Conservation (phyloP, 23 tunicate species). For the Ciona savignyi region DNA sequence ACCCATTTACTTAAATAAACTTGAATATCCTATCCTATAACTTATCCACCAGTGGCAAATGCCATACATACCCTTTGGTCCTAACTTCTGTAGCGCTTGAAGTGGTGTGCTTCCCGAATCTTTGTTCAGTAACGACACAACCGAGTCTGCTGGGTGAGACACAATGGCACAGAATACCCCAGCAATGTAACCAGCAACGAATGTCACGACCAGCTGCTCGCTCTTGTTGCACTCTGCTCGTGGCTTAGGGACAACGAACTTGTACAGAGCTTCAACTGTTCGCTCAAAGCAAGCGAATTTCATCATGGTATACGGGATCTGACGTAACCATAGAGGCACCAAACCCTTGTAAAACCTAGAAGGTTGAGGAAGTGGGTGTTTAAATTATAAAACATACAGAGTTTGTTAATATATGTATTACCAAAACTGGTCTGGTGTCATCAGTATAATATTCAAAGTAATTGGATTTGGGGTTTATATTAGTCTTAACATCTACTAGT, state of each 20-base stretch:
- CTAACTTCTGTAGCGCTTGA: constrained; percentile 81
- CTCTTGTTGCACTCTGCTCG: constrained; percentile 80
- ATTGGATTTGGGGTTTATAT: too few species aligned
- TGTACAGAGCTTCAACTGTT: constrained; percentile 97
- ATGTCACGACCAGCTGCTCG: constrained; percentile 92
- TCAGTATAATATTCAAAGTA: too few species aligned
- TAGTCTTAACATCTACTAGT: too few species aligned
- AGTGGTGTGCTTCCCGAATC: constrained; percentile 79
- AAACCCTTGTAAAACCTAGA: constrained; percentile 88
- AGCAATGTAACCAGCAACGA: constrained; percentile 99
- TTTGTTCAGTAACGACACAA: constrained; percentile 90
- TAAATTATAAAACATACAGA: background rate
- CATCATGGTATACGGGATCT: constrained; percentile 99
- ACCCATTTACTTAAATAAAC: too few species aligned
- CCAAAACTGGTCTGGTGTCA: background rate
- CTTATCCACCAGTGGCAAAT: too few species aligned
- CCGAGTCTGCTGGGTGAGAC: constrained; percentile 99
- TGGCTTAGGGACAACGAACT: constrained; percentile 89
- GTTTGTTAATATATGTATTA: background rate
- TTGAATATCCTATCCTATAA: too few species aligned
- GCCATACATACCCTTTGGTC: constrained; percentile 85
- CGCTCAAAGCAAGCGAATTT: constrained; percentile 99
- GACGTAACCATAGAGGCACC: constrained; percentile 89
- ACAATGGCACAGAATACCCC: constrained; percentile 99
- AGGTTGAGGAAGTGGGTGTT: background rate